Conservation (phyloP, 2,113 vertebrate species). For the Eleginops maclovinus region DNA sequence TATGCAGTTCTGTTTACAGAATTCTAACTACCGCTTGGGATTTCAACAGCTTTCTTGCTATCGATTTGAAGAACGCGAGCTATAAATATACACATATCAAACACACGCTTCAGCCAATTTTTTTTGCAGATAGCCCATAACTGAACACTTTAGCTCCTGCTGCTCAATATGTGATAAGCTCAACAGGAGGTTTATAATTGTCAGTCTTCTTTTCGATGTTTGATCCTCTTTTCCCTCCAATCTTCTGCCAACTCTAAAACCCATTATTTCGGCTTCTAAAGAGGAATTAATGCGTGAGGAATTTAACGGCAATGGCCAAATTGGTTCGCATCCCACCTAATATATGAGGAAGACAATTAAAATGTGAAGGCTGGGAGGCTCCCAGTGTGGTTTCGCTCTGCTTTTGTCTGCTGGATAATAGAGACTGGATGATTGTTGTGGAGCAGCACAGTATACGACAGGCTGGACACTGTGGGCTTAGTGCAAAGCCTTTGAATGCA, state of each 20-base stretch:
- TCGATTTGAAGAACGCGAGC: neutral
- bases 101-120: neutral
- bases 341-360: conserved; percentile 65
- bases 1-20: neutral
- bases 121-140: conserved; percentile 2
- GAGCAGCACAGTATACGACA: conserved; percentile 41
- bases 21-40: neutral
- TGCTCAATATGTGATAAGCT: conserved; percentile 51
- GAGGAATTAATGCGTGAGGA: conserved; percentile 59
- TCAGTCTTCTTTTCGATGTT: conserved; percentile 38
- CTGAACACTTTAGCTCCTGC: conserved; percentile 43
- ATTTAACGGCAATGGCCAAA: conserved; percentile 58
- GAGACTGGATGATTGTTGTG: conserved; percentile 44
- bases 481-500: conserved; percentile 71
- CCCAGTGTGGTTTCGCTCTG: conserved; percentile 21
- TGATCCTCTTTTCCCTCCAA: conserved; percentile 66
- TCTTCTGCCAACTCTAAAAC: conserved; percentile 63
- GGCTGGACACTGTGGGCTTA: conserved; percentile 66
- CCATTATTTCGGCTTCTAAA: conserved; percentile 63
- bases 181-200: conserved; percentile 62
- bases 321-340: conserved; percentile 64
- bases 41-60: neutral
- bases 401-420: conserved; percentile 68
- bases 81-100: neutral
- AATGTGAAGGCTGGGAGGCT: conserved; percentile 57